These are phyloP conservation scores for Synergus japonicus DNA, from an alignment of 2,888 invertebrate species.

Conservation along the genomic window DNA sequence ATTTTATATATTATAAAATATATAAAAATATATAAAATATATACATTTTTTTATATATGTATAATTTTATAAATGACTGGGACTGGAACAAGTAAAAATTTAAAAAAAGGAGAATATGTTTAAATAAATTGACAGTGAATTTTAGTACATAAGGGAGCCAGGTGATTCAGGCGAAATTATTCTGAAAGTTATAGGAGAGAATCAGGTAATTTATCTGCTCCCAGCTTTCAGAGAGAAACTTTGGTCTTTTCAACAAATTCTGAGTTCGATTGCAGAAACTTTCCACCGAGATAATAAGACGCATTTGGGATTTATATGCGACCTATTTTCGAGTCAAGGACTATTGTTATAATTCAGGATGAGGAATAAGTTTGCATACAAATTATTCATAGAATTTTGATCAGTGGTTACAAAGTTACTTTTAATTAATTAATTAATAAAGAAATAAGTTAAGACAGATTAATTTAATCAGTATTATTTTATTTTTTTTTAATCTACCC, in stretches of 20 bases:
- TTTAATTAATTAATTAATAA: neutral
- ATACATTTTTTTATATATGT: no score
- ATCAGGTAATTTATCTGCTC: neutral
- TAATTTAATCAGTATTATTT: no score
- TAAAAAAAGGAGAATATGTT: neutral
- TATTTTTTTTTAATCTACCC: no score
- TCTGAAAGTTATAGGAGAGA: neutral
- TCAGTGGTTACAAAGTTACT: neutral
- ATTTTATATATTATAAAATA: no score
- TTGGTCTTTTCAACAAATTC: constrained; percentile 16
- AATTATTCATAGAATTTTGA: neutral
- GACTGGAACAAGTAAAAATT: neutral
- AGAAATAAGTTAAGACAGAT: no score
- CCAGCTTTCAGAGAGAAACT: constrained; percentile 29
- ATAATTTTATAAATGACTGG: neutral
- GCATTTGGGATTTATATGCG: constrained; percentile 17
- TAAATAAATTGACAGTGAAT: neutral
- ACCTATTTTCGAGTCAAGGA: constrained; percentile 12
- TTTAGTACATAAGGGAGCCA: neutral
- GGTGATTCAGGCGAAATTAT: neutral
- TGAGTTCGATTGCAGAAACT: constrained; percentile 15
- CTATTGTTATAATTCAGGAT: neutral
- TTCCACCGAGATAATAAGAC: constrained; percentile 8
- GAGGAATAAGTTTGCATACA: neutral
- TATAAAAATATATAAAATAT: no score